Evolutionary conservation across 2,888 invertebrate species (phyloP).

Genomic region (Tachina lurida): DNA sequence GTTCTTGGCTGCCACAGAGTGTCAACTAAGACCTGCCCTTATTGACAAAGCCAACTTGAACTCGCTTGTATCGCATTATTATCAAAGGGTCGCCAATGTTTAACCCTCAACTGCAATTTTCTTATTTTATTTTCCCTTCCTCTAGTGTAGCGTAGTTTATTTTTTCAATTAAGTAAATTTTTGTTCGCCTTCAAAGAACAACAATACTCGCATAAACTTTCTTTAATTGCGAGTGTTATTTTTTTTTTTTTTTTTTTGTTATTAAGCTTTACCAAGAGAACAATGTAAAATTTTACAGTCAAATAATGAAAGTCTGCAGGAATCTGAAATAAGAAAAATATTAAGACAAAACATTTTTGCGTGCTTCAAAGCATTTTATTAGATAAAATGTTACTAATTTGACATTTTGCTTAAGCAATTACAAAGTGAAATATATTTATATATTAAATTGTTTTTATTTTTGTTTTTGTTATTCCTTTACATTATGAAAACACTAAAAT

Average conservation of each 20-base stretch:
- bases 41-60: no score
- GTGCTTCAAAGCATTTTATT: slow-evolving; percentile 80
- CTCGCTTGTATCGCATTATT: no score
- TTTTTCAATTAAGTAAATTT: slow-evolving; percentile 38
- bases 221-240: slow-evolving; percentile 60
- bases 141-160: no score
- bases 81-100: no score
- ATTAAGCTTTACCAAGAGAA: slow-evolving; percentile 19
- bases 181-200: slow-evolving; percentile 9
- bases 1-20: no score
- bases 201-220: slow-evolving; percentile 55
- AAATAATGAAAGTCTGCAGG: slow-evolving; percentile 34
- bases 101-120: no score
- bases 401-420: slow-evolving; percentile 50
- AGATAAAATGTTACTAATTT: slow-evolving; percentile 76
- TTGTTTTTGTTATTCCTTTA: no score
- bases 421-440: neutral
- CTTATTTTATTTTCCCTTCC: no score
- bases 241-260: slow-evolving; percentile 44
- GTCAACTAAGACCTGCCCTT: no score
- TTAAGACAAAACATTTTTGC: slow-evolving; percentile 47
- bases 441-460: slow-evolving; percentile 40
- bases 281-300: slow-evolving; percentile 24
- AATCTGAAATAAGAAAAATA: slow-evolving; percentile 13
- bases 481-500: slow-evolving; percentile 37